A percentile compares a stretch with the other conserved stretches of the same genome.
Conservation (phyloP, 2,113 vertebrate species). For the Aldabrachelys gigantea region DNA sequence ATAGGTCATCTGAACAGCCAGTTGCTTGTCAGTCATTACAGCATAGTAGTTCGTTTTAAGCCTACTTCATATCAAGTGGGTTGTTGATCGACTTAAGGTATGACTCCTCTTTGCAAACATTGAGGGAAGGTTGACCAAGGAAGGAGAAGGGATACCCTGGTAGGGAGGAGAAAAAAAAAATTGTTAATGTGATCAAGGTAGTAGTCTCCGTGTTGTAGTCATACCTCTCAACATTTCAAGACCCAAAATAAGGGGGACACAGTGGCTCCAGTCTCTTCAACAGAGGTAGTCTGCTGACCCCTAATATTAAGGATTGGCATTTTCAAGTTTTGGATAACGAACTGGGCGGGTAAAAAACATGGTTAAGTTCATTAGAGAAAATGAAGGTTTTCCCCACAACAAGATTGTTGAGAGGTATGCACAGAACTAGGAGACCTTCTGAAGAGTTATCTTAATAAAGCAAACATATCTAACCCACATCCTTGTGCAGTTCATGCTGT, state of each 20-base stretch:
- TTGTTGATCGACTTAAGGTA: constrained; percentile 93
- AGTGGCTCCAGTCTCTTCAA: neutral
- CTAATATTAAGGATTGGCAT: neutral
- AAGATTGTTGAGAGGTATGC: neutral
- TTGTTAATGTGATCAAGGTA: neutral
- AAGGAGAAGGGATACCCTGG: constrained; percentile 90
- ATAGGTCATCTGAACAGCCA: constrained; percentile 46
- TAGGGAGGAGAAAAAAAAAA: neutral
- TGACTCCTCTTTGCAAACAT: constrained; percentile 94
- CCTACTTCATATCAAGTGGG: constrained; percentile 89
- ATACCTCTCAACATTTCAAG: neutral
- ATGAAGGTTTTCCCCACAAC: neutral
- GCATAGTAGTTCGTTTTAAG: neutral
- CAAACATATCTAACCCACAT: neutral
- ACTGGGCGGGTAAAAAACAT: fast-evolving
- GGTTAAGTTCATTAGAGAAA: neutral
- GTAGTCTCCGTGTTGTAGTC: neutral
- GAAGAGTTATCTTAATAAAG: neutral
- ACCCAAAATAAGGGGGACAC: fast-evolving
- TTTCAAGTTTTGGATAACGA: neutral
- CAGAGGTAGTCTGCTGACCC: neutral
- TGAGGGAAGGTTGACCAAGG: constrained; percentile 89
- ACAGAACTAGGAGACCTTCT: neutral
- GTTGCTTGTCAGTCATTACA: constrained; percentile 49
- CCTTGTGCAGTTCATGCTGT: neutral